Percentiles rank a stretch among this genome's conserved stretches.
phyloP scores from a whole-genome alignment of 2,113 vertebrate species.

The Strix uralensis region DNA sequence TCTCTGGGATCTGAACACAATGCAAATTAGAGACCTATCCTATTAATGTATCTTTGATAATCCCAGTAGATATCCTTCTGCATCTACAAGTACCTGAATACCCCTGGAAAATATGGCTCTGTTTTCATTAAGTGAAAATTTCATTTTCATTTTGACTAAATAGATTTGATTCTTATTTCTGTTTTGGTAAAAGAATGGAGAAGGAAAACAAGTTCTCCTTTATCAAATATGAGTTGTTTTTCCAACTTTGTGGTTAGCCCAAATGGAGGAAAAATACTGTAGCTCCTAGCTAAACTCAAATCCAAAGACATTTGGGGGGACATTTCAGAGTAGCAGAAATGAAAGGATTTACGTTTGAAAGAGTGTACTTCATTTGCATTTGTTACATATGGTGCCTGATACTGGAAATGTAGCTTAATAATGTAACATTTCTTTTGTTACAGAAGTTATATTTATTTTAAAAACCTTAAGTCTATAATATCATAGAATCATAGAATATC shows the following conservation, averaged over 20 bases:
- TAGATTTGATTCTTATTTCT: background rate
- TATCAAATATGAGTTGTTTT: background rate
- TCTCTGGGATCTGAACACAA: background rate
- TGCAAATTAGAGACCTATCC: background rate
- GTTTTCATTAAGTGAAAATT: background rate
- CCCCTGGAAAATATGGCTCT: background rate
- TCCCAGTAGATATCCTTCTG: background rate
- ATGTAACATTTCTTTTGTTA: background rate
- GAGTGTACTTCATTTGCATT: background rate
- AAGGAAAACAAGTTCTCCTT: background rate
- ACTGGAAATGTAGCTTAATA: background rate
- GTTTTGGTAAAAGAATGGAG: background rate
- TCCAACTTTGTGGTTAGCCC: background rate
- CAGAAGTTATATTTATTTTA: background rate
- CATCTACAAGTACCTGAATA: background rate
- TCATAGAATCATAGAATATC: background rate
- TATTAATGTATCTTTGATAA: background rate
- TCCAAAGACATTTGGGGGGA: background rate
- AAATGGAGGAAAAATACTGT: background rate
- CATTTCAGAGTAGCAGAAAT: background rate
- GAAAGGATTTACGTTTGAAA: background rate
- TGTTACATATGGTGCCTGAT: background rate
- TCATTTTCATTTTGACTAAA: background rate
- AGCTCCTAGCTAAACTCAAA: background rate
- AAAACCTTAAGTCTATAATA: background rate